These are phyloP conservation scores for Eupithecia abbreviata DNA, from an alignment of 2,888 invertebrate genomes.

Conservation along the genomic window DNA sequence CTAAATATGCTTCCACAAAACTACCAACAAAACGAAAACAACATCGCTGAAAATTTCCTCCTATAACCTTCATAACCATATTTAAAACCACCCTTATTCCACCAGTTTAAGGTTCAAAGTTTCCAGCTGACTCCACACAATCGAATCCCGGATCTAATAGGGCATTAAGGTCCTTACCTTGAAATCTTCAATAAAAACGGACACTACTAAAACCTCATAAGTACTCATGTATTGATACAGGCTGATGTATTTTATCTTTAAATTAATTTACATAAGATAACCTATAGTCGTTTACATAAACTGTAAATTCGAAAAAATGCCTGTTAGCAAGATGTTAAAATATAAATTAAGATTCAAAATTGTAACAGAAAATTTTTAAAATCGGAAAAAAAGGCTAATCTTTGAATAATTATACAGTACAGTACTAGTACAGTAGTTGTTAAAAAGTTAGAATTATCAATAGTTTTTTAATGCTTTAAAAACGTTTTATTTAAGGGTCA, in stretches of 20 bases:
- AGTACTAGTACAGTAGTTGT: neutral
- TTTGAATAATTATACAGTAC: neutral
- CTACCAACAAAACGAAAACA: neutral
- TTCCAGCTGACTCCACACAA: slow-evolving; percentile 28
- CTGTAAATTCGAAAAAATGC: too few relatives aligned
- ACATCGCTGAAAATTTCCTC: neutral
- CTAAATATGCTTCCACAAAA: neutral
- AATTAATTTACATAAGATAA: neutral
- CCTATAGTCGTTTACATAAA: neutral
- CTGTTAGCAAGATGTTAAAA: too few relatives aligned
- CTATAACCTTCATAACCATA: neutral
- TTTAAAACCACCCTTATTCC: slow-evolving; percentile 16
- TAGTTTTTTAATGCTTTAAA: too few relatives aligned
- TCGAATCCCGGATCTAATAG: slow-evolving; percentile 36
- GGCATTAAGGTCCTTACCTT: slow-evolving; percentile 39
- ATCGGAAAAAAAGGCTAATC: too few relatives aligned
- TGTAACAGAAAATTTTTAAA: too few relatives aligned
- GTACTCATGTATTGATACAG: slow-evolving; percentile 34
- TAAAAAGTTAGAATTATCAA: neutral
- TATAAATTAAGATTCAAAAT: too few relatives aligned
- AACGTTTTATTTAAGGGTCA: neutral
- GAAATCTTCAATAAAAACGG: slow-evolving; percentile 43
- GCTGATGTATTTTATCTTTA: slow-evolving; percentile 9
- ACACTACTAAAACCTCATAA: slow-evolving; percentile 41
- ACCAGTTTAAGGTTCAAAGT: slow-evolving; percentile 15